phyloP scores from a whole-genome alignment of 2,888 invertebrate genomes.

The Orthonychiurus folsomi region DNA sequence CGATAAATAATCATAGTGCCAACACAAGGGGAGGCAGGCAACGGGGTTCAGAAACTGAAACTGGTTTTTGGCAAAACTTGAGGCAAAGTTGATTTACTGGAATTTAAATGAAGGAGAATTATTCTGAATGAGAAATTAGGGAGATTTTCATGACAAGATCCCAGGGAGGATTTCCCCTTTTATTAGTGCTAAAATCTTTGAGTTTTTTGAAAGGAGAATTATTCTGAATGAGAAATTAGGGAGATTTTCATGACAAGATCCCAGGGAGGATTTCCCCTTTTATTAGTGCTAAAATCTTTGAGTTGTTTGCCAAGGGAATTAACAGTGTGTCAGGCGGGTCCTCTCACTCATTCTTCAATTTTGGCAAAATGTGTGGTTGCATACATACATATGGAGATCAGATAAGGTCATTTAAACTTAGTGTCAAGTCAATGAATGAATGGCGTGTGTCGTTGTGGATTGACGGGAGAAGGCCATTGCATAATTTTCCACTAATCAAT shows the following conservation, averaged over 20 bases:
- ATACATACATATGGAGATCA: too few species aligned
- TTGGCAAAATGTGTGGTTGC: too few species aligned
- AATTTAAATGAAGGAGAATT: slow-evolving; percentile 1
- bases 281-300: too few species aligned
- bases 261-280: not conserved
- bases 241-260: not conserved
- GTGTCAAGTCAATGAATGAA: too few species aligned
- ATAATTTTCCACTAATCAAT: not conserved
- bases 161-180: not conserved
- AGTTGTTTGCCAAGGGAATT: too few species aligned
- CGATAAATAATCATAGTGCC: not conserved
- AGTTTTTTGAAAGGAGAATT: too few species aligned
- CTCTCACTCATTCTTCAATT: too few species aligned
- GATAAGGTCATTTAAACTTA: too few species aligned
- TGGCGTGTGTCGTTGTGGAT: too few species aligned
- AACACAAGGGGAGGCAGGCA: not conserved
- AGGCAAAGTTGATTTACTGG: not conserved
- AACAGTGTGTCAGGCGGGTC: too few species aligned
- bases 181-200: too few species aligned
- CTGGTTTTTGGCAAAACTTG: not conserved
- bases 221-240: slow-evolving; percentile 1
- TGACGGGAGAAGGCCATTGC: not conserved
- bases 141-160: not conserved
- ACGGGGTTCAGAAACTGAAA: not conserved
- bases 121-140: slow-evolving; percentile 1